These are phyloP conservation scores for Stramonita haemastoma DNA, from an alignment of 2,888 invertebrate genomes.

Conservation along the genomic window DNA sequence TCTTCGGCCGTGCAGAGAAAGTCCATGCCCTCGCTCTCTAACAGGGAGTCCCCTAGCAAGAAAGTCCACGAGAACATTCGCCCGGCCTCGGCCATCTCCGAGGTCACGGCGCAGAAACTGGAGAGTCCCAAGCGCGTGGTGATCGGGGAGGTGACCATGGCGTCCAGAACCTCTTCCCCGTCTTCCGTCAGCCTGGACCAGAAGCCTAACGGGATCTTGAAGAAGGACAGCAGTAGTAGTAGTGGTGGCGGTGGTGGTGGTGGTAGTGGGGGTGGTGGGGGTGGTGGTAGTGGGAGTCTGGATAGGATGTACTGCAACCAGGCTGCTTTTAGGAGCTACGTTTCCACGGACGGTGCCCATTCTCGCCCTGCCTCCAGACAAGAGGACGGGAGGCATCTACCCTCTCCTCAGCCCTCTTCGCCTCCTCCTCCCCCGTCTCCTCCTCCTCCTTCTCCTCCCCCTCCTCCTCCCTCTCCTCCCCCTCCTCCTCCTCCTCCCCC, in stretches of 20 bases:
- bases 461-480: conserved; percentile 26
- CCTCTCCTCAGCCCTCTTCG: neutral
- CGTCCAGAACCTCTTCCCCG: conserved; percentile 42
- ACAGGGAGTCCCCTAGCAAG: conserved; percentile 43
- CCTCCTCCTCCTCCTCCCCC: conserved; percentile 37
- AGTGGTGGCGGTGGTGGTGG: conserved; percentile 25
- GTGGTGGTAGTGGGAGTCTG: neutral
- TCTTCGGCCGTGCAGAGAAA: conserved; percentile 43
- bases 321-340: neutral
- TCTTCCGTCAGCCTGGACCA: conserved; percentile 38
- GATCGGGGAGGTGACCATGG: conserved; percentile 49
- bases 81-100: conserved; percentile 57
- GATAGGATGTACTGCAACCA: conserved; percentile 6
- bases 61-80: conserved; percentile 47
- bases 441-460: neutral
- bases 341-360: conserved; percentile 14
- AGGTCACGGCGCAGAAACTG: conserved; percentile 49
- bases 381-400: neutral
- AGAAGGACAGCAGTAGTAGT: conserved; percentile 41
- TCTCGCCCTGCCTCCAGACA: neutral
- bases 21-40: conserved; percentile 51
- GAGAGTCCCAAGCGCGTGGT: conserved; percentile 51
- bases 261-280: conserved; percentile 15
- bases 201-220: conserved; percentile 51
- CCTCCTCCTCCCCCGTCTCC: neutral